Percentiles rank a stretch among this genome's conserved stretches.
phyloP scores from a whole-genome alignment of 2,113 vertebrate genomes.

The Enhydra lutris region DNA sequence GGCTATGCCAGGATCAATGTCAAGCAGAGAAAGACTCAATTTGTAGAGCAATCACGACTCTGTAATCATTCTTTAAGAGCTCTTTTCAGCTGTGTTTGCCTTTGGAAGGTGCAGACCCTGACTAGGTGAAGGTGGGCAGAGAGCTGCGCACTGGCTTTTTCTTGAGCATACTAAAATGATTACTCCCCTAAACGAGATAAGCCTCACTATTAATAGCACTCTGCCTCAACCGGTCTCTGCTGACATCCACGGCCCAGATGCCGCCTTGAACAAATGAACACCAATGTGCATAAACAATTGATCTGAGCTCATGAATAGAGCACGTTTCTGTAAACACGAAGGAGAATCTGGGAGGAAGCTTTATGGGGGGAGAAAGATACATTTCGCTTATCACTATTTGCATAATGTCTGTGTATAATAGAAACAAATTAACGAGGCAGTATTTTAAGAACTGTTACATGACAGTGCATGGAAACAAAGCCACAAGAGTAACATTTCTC shows the following conservation, averaged over 20 bases:
- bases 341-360: background rate
- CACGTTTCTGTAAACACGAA: background rate
- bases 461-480: background rate
- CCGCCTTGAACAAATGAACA: background rate
- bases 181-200: background rate
- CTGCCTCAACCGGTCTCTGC: background rate
- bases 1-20: slow-evolving; percentile 86
- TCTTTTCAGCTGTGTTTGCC: slow-evolving; percentile 66
- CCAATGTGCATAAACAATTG: background rate
- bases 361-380: background rate
- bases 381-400: slow-evolving; percentile 46
- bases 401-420: slow-evolving; percentile 6
- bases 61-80: slow-evolving; percentile 83
- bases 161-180: background rate
- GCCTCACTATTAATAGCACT: background rate
- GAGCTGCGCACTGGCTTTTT: background rate
- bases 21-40: slow-evolving; percentile 86
- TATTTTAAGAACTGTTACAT: slow-evolving; percentile 49
- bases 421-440: slow-evolving; percentile 52
- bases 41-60: slow-evolving; percentile 82
- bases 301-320: background rate
- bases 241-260: background rate
- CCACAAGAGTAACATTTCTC: background rate
- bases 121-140: slow-evolving; percentile 26
- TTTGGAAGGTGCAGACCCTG: slow-evolving; percentile 56